Percentiles rank a stretch among this genome's conserved stretches.
These are phyloP conservation scores for Lasioglossum baleicum DNA, from an alignment of 1,140 invertebrate genomes.

Conservation along the genomic window DNA sequence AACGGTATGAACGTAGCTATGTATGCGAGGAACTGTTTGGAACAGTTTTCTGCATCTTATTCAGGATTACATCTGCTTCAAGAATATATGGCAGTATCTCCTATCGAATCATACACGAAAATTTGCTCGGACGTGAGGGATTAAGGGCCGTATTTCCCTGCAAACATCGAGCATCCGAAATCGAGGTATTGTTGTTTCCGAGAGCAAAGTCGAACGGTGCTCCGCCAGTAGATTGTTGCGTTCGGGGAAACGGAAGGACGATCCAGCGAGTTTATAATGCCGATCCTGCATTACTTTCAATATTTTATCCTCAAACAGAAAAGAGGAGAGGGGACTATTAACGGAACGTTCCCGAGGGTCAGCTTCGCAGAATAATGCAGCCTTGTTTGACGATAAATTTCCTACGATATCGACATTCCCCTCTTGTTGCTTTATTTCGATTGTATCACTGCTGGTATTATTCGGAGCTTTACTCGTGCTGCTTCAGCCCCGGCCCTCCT, in stretches of 20 bases:
- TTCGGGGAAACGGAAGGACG: background rate
- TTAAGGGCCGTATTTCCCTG: conserved; percentile 6
- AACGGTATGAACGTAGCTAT: too few species aligned
- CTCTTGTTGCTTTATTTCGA: conserved; percentile 24
- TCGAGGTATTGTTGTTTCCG: conserved; percentile 13
- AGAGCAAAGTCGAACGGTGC: background rate
- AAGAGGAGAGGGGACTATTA: conserved; percentile 11
- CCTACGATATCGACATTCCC: conserved; percentile 30
- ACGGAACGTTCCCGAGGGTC: conserved; percentile 16
- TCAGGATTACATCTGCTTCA: too few species aligned
- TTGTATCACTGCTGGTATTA: background rate
- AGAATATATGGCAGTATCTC: background rate
- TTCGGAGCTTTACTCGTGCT: background rate
- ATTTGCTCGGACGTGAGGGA: background rate
- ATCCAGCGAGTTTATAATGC: conserved; percentile 2
- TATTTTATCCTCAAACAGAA: conserved; percentile 49
- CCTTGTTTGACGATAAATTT: conserved; percentile 48
- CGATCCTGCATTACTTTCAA: conserved; percentile 27
- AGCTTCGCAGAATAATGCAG: conserved; percentile 28
- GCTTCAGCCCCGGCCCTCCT: background rate
- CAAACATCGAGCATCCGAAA: conserved; percentile 33
- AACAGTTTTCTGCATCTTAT: too few species aligned
- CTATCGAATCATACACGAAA: background rate
- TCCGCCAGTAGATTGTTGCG: background rate
- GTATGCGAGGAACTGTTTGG: too few species aligned